Conservation (phyloP, 2,113 vertebrate genomes). For the Hydropotes inermis region DNA sequence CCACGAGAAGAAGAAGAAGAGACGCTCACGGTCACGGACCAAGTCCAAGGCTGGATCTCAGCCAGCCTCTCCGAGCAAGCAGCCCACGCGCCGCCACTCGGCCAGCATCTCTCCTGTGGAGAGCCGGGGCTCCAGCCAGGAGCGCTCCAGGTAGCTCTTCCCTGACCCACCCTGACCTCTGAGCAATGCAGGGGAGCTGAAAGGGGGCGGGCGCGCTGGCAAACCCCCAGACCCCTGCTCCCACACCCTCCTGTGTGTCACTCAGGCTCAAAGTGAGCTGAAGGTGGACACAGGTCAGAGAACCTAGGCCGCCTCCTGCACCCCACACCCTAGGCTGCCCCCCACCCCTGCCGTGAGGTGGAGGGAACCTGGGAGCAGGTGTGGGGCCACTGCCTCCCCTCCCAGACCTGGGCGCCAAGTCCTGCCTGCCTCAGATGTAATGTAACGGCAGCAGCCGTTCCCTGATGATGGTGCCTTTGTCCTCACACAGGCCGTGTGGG, state of each 20-base stretch:
- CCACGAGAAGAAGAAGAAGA: conserved; percentile 89
- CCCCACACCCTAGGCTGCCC: background rate
- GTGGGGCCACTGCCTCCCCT: background rate
- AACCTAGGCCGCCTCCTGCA: background rate
- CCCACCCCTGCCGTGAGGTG: accelerated
- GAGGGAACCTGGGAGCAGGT: background rate
- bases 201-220: accelerated
- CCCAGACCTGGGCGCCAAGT: background rate
- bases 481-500: background rate
- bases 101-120: conserved; percentile 90
- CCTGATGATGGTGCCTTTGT: background rate
- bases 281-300: accelerated
- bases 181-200: background rate
- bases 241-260: background rate
- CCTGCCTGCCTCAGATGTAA: background rate
- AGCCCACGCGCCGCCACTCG: conserved; percentile 79
- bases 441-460: background rate
- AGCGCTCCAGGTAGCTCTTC: conserved; percentile 87
- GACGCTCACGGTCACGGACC: conserved; percentile 81
- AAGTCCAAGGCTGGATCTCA: conserved; percentile 85
- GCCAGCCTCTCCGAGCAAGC: conserved; percentile 86
- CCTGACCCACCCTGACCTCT: accelerated
- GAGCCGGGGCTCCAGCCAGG: conserved; percentile 92
- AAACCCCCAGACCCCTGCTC: background rate
- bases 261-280: background rate